Conservation (phyloP, 2,113 vertebrate species). For the Macheiramphus alcinus region DNA sequence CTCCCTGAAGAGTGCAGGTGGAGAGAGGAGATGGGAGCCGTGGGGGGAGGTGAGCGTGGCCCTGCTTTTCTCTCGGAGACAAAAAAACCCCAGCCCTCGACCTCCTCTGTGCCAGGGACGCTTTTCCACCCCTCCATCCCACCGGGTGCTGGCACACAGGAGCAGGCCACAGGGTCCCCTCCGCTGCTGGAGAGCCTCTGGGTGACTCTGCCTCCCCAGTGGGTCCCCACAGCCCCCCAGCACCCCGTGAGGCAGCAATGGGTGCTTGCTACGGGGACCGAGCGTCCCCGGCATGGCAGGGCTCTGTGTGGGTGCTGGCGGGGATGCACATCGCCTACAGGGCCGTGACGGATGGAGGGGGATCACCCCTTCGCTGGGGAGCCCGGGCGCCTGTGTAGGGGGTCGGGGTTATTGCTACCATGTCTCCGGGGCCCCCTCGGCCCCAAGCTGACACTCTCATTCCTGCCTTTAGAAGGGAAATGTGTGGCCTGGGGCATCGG, state of each 20-base stretch:
- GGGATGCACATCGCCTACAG: not conserved
- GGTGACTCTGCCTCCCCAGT: not conserved
- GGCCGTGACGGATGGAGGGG: not conserved
- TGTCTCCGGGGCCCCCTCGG: not conserved
- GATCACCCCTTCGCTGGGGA: not conserved
- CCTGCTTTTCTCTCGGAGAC: constrained; percentile 6
- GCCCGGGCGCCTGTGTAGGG: not conserved
- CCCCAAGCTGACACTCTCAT: constrained; percentile 39
- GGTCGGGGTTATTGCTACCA: not conserved
- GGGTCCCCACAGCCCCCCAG: not conserved
- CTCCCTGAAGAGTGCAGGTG: constrained; percentile 81
- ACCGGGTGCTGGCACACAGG: fast-evolving
- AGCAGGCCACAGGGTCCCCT: not conserved
- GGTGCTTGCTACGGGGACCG: fast-evolving
- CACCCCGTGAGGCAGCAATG: not conserved
- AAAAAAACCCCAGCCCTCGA: not conserved
- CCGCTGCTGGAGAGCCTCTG: fast-evolving
- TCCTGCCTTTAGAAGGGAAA: constrained; percentile 65
- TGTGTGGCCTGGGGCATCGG: constrained; percentile 68
- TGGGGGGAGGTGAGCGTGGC: constrained; percentile 44
- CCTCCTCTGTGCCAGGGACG: not conserved
- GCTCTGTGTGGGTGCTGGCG: not conserved
- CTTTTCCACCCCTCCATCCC: not conserved
- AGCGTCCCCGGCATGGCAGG: not conserved
- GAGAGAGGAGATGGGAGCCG: constrained; percentile 73